These are phyloP conservation scores for Cryptocephalus primarius DNA, from an alignment of 2,888 invertebrate species.

Conservation along the genomic window DNA sequence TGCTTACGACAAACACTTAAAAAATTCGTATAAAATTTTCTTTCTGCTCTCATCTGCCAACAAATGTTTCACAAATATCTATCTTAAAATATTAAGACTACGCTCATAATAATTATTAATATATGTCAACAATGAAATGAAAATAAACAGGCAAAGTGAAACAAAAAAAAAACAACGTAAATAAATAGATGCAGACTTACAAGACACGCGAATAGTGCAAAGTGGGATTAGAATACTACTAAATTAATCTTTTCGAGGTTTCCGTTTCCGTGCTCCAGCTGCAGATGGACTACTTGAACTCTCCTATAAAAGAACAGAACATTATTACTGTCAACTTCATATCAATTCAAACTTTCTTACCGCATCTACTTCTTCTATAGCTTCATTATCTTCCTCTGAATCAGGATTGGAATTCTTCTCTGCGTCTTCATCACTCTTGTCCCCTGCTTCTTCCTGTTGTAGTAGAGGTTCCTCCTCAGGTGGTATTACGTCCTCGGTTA, in stretches of 20 bases:
- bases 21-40: conserved; percentile 6
- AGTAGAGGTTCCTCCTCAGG: conserved; percentile 30
- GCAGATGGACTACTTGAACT: conserved; percentile 15
- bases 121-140: conserved; percentile 7
- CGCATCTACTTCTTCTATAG: conserved; percentile 17
- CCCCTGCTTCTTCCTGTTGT: conserved; percentile 28
- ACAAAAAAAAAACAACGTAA: conserved; percentile 8
- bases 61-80: conserved; percentile 2
- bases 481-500: conserved; percentile 49
- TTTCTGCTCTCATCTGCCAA: background rate
- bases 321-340: background rate
- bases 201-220: conserved; percentile 5
- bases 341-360: conserved; percentile 7
- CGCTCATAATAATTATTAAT: conserved; percentile 5
- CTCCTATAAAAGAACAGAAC: conserved; percentile 4
- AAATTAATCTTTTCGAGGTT: conserved; percentile 30
- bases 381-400: conserved; percentile 25
- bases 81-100: conserved; percentile 1
- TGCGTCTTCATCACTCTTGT: conserved; percentile 28
- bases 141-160: conserved; percentile 2
- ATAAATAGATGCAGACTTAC: conserved; percentile 14
- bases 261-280: conserved; percentile 30
- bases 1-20: conserved; percentile 6
- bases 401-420: conserved; percentile 28
- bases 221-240: background rate